Percentiles rank a stretch among this genome's conserved stretches.
These are phyloP conservation scores for Danionella cerebrum DNA, from an alignment of 2,113 vertebrate species.

Conservation along the genomic window DNA sequence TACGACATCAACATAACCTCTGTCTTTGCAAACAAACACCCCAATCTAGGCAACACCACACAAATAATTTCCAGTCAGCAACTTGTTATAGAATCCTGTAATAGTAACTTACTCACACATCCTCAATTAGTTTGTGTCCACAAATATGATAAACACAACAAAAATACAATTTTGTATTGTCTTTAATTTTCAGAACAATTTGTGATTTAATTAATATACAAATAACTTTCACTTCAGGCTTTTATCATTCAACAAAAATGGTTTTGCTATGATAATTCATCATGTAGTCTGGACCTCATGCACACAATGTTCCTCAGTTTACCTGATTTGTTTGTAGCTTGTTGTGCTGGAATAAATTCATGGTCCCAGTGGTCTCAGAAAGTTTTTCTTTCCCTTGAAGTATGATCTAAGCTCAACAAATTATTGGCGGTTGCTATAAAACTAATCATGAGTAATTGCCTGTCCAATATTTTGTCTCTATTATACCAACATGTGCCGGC, in stretches of 20 bases:
- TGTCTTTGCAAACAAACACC: not conserved
- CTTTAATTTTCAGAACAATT: no score
- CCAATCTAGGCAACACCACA: not conserved
- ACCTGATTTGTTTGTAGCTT: no score
- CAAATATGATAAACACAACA: no score
- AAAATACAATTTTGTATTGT: no score
- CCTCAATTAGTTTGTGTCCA: no score
- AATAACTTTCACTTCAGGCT: conserved; percentile 10
- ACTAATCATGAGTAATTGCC: conserved; percentile 23
- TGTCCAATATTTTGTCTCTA: conserved; percentile 6
- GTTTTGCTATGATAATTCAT: conserved; percentile 14
- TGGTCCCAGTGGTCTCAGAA: conserved; percentile 9
- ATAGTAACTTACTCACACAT: no score
- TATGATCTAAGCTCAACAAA: not conserved
- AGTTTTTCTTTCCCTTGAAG: not conserved
- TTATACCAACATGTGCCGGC: not conserved
- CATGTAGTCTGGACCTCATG: conserved; percentile 17
- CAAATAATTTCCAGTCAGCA: conserved; percentile 1
- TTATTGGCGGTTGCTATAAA: conserved; percentile 7
- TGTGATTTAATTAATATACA: conserved; percentile 13
- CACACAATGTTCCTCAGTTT: not conserved
- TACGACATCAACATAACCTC: conserved; percentile 13
- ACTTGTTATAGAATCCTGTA: not conserved
- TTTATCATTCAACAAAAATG: conserved; percentile 20
- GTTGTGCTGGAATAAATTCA: not conserved